Evolutionary conservation across 1,140 invertebrate species (phyloP), one percentile per base, ranked within the genome.

Genomic region (Drosophila bocqueti): DNA sequence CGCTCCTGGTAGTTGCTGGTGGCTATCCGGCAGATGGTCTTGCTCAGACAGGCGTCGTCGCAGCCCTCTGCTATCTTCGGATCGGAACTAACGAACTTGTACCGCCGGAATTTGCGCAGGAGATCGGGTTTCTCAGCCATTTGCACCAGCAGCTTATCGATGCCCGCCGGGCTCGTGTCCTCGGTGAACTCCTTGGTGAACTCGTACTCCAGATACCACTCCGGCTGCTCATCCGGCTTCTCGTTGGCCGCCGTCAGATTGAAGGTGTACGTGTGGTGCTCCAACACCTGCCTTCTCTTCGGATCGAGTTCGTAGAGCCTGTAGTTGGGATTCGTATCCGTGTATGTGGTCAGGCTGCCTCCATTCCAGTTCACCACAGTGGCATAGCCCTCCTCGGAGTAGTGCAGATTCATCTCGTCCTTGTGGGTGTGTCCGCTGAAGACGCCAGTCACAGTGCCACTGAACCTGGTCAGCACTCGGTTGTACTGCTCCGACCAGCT

Each of bases 371-470:
- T 95, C 4, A 98, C 94, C 60, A 83, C 90, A 4, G 71, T 71
- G 34, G 87, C 76, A 21, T 42, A 42, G 0, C 95, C 94, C 0
- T 96, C 83, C 42, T 93, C 81, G 1, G 82, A 83, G 80, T 96
- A 96, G 87, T 95, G 96, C 40, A 97, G 87, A 49, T 94, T 94
- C 74, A 97, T 95, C 81, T 96, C 96, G 74, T 97, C 97, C 24
- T 94, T 94, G 82, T 97, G 97, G 2, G 95, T 96, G 83, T 97
- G 97, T 1, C 96, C 97, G 76, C 96, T 97, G 83, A 97, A 97
- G 91, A 97, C 96, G 9, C 94, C 97, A 1, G 93, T 93, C 38
- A 97, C 96, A n/a, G 94, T 96, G 26, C 94, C 55, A 26, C 73
- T 76, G 34, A 91, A 90, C 11, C 86, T 65, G 46, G 94, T 93